Base-by-base conservation (phyloP, 1,140 invertebrate species). In the Belonocnema kinseyi region DNA sequence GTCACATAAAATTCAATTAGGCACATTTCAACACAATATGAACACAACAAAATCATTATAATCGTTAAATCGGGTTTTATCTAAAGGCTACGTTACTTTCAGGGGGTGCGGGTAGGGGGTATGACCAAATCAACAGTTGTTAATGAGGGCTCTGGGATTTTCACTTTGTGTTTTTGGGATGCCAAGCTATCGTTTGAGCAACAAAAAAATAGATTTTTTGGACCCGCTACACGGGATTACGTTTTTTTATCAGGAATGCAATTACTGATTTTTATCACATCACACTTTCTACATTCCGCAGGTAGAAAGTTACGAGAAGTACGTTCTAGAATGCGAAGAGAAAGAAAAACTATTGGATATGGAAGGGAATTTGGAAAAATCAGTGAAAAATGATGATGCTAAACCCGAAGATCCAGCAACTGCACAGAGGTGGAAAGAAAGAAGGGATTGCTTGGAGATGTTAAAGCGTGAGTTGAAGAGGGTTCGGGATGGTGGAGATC, bases 251-350 rank as follows among this genome's bases (percentile, higher is more conserved):
- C 50, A 66, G 56, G 16, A 10, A 53, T 5, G 13, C 19, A 54
- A 72, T 58, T 33, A 17, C 40, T 46, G 16, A 50, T 77, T 72
- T 73, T 61, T n/a, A 61, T 61, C 10, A 61, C 13, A 26, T 61
- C 11, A 13, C 26, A 58, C 21, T 21, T 17, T 7, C 21, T 21
- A 13, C 19, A 17, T 56, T 14, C 51, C 14, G 2, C 61, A 91
- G 90, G 84, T 91, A 0, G 81, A 86, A 0, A 85, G 81, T 75
- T 91, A 91, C 70, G 90, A 91, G 58, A 88, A 87, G 53, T 91
- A 91, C 72, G 85, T 91, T 13, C 7, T 82, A 50, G 88, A 91
- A 14, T 90, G 90, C 76, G 90, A 91, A 53, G 84, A 85, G 73
- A 90, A 85, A 46, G 90, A 90, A 74, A 82, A 71, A 72, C 73